Evolutionary conservation across 2,888 invertebrate species (phyloP), one percentile per base, ranked within the genome.

Genomic region (Carterocephalus palaemon): DNA sequence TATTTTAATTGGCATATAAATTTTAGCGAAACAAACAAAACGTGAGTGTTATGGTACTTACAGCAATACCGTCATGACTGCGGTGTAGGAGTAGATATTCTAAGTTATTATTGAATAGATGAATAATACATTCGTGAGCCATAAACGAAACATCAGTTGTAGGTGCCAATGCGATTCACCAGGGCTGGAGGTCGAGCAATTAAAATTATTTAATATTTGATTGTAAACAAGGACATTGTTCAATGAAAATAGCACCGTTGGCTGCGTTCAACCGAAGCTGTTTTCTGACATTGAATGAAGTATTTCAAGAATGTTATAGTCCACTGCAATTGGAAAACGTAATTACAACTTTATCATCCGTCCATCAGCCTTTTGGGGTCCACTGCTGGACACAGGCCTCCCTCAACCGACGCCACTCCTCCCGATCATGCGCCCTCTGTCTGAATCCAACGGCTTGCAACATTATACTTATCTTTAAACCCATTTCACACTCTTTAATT

Each of bases 211-310:
- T 16, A 34, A 42, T 22, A 36, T 28, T 36, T 41, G 16, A 32
- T 34, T 15, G 15, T 33, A 43, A 43, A 43, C 42, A 43, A 43
- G 42, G 42, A 43, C 42, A 36, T 43, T 26, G 28, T 20, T 43
- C 42, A 43, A 36, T 43, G 42, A 34, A 43, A 43, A 20, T 36
- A 29, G 12, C 31, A 6, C 15, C 17, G 31, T 23, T 10, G 22
- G 22, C 16, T 19, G 26, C 12, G 17, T 12, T 26, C 17, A 12
- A 28, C n/a, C 6, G 2, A 8, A 6, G 12, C 1, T n/a, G n/a
- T n/a, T n/a, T n/a, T n/a, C n/a, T n/a, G 28, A 34, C 42, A 34
- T 42, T 34, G 26, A 26, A 10, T n/a, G n/a, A 6, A 4, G 26
- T 12, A 12, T 23, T 10, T 28, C 3, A 38, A 38, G 28, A 19